Percentiles rank a stretch among this genome's conserved stretches.
phyloP scores from a whole-genome alignment of 2,888 invertebrate species.

The Pogonocherus hispidulus region DNA sequence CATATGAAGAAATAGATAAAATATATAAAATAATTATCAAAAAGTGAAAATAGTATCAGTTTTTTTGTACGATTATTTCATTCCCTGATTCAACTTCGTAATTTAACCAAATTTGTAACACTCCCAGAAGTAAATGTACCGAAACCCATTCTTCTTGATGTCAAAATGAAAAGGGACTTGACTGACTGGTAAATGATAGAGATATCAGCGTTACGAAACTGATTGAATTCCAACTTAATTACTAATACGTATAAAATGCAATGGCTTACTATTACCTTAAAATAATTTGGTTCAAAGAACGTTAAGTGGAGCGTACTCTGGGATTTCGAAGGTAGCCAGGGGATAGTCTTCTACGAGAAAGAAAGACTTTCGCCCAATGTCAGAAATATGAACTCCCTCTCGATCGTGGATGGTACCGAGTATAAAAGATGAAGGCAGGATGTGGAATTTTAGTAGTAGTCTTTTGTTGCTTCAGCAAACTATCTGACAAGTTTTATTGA shows the following conservation, averaged over 20 bases:
- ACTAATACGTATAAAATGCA: constrained; percentile 1
- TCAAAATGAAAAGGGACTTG: too few species aligned
- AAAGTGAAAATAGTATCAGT: too few species aligned
- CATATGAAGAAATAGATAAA: too few species aligned
- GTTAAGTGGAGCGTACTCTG: constrained; percentile 43
- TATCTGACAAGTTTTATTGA: not conserved
- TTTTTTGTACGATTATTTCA: too few species aligned
- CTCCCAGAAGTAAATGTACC: too few species aligned
- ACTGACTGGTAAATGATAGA: too few species aligned
- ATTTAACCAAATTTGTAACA: too few species aligned
- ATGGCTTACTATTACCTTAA: constrained; percentile 6
- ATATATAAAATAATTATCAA: too few species aligned
- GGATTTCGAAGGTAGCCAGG: constrained; percentile 28
- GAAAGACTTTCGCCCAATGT: constrained; percentile 49
- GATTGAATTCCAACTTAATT: too few species aligned
- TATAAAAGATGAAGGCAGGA: constrained; percentile 16
- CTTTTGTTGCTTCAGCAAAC: constrained; percentile 12
- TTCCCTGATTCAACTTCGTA: too few species aligned
- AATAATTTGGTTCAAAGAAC: constrained; percentile 44
- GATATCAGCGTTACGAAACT: not conserved
- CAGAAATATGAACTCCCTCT: constrained; percentile 39
- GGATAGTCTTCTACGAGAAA: constrained; percentile 33
- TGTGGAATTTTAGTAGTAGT: not conserved
- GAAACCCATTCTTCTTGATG: too few species aligned
- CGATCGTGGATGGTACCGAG: constrained; percentile 2